These are phyloP conservation scores for Cyprinodon tularosa DNA, from an alignment of 2,113 vertebrate genomes.

Conservation along the genomic window DNA sequence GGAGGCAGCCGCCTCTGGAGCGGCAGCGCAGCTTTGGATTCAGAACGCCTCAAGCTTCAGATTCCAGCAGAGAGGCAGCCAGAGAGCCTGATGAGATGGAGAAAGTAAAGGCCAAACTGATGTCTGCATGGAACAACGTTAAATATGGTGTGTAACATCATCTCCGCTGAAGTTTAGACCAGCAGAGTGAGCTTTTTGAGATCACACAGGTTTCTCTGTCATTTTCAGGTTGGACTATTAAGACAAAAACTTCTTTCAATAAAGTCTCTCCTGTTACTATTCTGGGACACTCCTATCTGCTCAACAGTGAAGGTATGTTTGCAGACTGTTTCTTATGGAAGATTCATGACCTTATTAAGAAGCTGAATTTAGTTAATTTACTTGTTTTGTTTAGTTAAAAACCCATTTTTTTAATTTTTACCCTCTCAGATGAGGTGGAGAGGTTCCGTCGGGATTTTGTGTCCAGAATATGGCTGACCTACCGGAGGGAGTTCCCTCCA, in stretches of 20 bases:
- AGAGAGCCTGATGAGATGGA: conserved; percentile 89
- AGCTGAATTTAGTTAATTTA: neutral
- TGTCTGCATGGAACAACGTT: conserved; percentile 91
- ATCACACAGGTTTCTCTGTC: neutral
- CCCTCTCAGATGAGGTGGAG: conserved; percentile 82
- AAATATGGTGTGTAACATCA: conserved; percentile 84
- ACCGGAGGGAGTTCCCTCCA: conserved; percentile 88
- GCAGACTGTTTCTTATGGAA: neutral
- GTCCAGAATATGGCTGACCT: conserved; percentile 90
- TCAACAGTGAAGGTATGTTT: conserved; percentile 84
- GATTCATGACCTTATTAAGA: neutral
- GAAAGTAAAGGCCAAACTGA: conserved; percentile 88
- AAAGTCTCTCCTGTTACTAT: conserved; percentile 84
- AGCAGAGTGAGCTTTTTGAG: neutral
- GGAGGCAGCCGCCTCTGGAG: conserved; percentile 59
- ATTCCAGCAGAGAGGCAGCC: conserved; percentile 38
- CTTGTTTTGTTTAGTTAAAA: neutral
- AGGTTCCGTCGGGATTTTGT: conserved; percentile 84
- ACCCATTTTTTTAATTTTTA: neutral
- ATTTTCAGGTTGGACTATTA: conserved; percentile 88
- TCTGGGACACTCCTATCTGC: conserved; percentile 83
- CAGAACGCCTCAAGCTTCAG: conserved; percentile 31
- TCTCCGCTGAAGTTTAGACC: neutral
- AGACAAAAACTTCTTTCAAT: conserved; percentile 88
- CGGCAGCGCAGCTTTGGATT: conserved; percentile 66